Percentiles rank a stretch among this genome's conserved stretches.
phyloP scores from a whole-genome alignment of 2,888 invertebrate genomes.

The Lucinisca nassula region DNA sequence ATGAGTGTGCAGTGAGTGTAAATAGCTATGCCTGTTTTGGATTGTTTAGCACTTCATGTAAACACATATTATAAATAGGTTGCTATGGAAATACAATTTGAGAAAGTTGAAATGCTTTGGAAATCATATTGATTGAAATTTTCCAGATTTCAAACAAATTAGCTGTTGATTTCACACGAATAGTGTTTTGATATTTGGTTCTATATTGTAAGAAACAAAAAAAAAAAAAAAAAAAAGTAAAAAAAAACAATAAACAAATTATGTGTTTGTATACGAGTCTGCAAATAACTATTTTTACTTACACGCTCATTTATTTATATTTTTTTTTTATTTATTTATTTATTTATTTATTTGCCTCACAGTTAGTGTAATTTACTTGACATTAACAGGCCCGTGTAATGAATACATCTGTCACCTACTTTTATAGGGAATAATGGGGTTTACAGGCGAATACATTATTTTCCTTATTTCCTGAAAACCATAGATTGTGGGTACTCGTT shows the following conservation, averaged over 20 bases:
- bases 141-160: background rate
- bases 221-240: background rate
- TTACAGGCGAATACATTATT: too few relatives aligned
- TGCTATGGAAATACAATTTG: constrained; percentile 46
- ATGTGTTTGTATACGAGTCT: background rate
- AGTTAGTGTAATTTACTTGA: too few relatives aligned
- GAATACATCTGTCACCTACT: too few relatives aligned
- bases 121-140: constrained; percentile 21
- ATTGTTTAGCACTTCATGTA: constrained; percentile 10
- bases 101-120: constrained; percentile 38
- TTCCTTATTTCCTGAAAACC: too few relatives aligned
- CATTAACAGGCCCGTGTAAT: too few relatives aligned
- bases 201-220: background rate
- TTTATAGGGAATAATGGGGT: too few relatives aligned
- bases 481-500: too few relatives aligned
- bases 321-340: too few relatives aligned
- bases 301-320: too few relatives aligned
- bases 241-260: background rate
- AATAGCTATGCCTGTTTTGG: constrained; percentile 5
- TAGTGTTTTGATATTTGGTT: background rate
- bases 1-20: background rate
- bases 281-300: too few relatives aligned
- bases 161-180: background rate
- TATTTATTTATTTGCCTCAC: too few relatives aligned
- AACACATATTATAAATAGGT: constrained; percentile 39